Evolutionary conservation across 1,140 invertebrate species (phyloP), one percentile per base, ranked within the genome.

Genomic region (Euglossa dilemma): DNA sequence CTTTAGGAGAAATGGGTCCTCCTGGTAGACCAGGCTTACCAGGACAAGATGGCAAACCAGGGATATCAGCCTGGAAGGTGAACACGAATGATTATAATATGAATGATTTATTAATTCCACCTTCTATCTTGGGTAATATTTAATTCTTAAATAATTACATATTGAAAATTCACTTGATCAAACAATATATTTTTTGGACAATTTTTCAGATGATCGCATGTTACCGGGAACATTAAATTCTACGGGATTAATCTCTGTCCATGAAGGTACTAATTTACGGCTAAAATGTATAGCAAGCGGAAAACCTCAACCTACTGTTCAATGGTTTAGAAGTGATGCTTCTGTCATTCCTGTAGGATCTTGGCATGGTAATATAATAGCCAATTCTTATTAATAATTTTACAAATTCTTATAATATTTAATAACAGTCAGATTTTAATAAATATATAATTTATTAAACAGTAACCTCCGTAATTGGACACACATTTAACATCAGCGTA

Each of bases 261-360:
- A 96, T 28, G 98, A 98, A 92, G 96, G 97, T 0, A 96, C 96
- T 52, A 96, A 97, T 85, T 93, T 98, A 57, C 95, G 97, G 66
- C 93, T 98, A 87, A 95, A 95, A 72, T 98, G 98, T 93, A 96
- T 96, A 43, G 96, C 97, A 0, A 96, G 96, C 72, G 98, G 98
- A 12, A 95, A 95, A 71, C 98, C 98, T 0, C 92, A 94, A 64
- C 98, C 98, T 0, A 93, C 94, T 45, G 95, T 98, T 64, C 96
- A 96, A 70, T 98, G 97, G 98, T 94, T 96, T 14, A 95, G 96
- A 88, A 94, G 95, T 69, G 97, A 98, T 86, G 95, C 95, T 47
- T 93, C 94, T 70, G 94, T 95, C 20, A 97, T 97, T 77, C 95
- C 94, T 45, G 91, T 96, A 50, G 96, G 96, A 67, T 91, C 94